Percentiles rank a stretch among this genome's conserved stretches.
These are phyloP conservation scores for Ptilorrhoa leucosticta DNA, from an alignment of 2,113 vertebrate genomes.

Conservation along the genomic window DNA sequence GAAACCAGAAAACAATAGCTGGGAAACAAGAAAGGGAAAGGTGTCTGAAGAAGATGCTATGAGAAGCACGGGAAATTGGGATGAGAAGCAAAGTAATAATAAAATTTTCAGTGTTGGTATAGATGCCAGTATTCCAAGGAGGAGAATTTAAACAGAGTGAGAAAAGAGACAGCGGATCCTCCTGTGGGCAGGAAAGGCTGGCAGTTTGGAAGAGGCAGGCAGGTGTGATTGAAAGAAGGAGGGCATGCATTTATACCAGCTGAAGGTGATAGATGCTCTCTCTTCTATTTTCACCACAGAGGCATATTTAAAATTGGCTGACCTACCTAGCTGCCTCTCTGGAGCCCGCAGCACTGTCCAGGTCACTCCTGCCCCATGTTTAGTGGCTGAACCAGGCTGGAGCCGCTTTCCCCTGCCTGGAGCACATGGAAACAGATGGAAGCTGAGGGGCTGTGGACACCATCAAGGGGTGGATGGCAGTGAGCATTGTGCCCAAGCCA, in stretches of 20 bases:
- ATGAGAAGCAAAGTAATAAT: not conserved
- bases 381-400: not conserved
- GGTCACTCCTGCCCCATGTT: not conserved
- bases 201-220: not conserved
- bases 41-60: not conserved
- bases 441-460: not conserved
- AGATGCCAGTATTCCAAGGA: not conserved
- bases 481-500: not conserved
- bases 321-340: not conserved
- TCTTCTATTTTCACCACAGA: not conserved
- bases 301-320: not conserved
- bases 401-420: not conserved
- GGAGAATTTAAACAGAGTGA: not conserved
- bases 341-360: not conserved
- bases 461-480: not conserved
- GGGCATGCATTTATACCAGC: not conserved
- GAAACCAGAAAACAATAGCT: not conserved
- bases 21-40: not conserved
- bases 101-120: not conserved
- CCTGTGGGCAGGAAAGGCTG: not conserved
- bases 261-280: not conserved
- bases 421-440: fast-evolving
- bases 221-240: not conserved
- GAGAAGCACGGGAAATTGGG: not conserved
- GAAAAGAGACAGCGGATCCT: not conserved